Evolutionary conservation across 2,113 vertebrate species (phyloP).

Genomic region (Strix uralensis): DNA sequence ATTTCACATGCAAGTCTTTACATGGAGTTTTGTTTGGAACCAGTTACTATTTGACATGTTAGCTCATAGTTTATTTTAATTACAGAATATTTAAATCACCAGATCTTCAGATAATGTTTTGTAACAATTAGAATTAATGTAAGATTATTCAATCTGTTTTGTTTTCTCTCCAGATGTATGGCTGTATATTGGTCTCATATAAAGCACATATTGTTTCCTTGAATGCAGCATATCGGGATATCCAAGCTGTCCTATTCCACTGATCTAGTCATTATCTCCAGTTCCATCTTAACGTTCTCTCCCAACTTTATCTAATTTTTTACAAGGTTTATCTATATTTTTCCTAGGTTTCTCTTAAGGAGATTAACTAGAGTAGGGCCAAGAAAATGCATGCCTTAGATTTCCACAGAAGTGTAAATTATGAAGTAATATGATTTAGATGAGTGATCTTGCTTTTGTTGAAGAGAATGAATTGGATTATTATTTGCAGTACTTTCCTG

Average conservation of each 20-base stretch:
- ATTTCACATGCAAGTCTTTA: background rate
- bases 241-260: background rate
- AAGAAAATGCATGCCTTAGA: background rate
- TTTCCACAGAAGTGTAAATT: background rate
- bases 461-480: background rate
- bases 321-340: background rate
- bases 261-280: background rate
- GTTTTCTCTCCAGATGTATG: background rate
- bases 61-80: constrained; percentile 45
- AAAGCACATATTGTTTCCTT: background rate
- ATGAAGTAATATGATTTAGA: background rate
- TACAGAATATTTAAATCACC: constrained; percentile 5
- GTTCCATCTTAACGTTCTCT: background rate
- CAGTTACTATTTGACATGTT: background rate
- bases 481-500: background rate
- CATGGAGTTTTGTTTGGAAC: constrained; percentile 8
- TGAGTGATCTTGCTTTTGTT: background rate
- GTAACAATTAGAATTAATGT: background rate
- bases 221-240: background rate
- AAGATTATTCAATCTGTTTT: background rate
- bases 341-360: background rate
- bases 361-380: background rate
- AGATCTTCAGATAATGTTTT: background rate
- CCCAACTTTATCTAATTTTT: background rate
- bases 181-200: background rate